Evolutionary conservation across 2,113 vertebrate species (phyloP).

Genomic region (Cervus canadensis): DNA sequence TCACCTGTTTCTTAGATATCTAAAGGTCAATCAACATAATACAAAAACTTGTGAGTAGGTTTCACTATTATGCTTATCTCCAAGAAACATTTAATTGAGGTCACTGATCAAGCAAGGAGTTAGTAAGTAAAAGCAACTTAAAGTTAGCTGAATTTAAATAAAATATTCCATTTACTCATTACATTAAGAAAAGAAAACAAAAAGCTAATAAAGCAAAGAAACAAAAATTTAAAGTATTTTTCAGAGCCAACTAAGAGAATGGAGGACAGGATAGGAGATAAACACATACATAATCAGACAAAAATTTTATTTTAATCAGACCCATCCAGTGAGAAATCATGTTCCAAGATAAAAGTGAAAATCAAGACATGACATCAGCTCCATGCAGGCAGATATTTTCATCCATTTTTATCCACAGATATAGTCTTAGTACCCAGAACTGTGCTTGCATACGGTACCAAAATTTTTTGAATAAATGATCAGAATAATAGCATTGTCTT

Average conservation of each 20-base stretch:
- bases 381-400: neutral
- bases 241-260: constrained; percentile 18
- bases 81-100: constrained; percentile 17
- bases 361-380: neutral
- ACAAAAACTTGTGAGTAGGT: neutral
- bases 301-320: neutral
- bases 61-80: neutral
- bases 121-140: neutral
- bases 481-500: neutral
- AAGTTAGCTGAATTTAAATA: constrained; percentile 22
- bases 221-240: neutral
- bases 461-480: neutral
- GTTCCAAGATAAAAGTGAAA: neutral
- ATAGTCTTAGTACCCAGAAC: neutral
- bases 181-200: constrained; percentile 19
- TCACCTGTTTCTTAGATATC: neutral
- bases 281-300: neutral
- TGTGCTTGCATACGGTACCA: neutral
- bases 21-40: neutral
- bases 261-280: neutral
- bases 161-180: neutral
- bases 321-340: neutral
- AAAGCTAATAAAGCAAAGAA: neutral
- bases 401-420: neutral
- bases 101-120: constrained; percentile 5